Evolutionary conservation across 2,888 invertebrate species (phyloP), one percentile per base, ranked within the genome.

Genomic region (Chymomyza procnemis): DNA sequence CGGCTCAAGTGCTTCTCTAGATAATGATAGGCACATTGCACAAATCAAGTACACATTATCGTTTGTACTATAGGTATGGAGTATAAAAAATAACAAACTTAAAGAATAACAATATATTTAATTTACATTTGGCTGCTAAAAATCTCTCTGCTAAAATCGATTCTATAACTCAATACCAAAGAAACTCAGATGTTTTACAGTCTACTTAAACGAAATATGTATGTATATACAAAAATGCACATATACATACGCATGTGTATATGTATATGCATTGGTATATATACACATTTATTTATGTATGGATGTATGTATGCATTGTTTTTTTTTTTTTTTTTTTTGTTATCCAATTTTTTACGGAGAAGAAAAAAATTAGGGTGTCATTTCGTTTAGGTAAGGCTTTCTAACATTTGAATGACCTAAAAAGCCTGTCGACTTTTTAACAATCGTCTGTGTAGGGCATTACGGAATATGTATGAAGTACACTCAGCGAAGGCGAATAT

Each of bases 101-200:
- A n/a, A n/a, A n/a, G n/a, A n/a, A n/a, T n/a, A n/a, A n/a, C n/a
- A n/a, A n/a, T n/a, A n/a, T n/a, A n/a, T n/a, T n/a, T n/a, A n/a
- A n/a, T n/a, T n/a, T n/a, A n/a, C n/a, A n/a, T n/a, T 41, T 41
- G 34, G 9, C 34, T 12, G 9, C 12, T 41, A 41, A 41, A n/a
- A n/a, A n/a, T n/a, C n/a, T 41, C 9, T 41, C 12, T 41, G 9
- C 12, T 5, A 73, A 81, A 84, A 84, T 84, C 83, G 80, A 84
- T 84, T 81, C 82, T 80, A 84, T 86, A 85, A 81, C 81, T 81
- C 84, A 84, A 80, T 83, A 81, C n/a, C 73, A 73, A 78, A 81
- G 82, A 79, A 84, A 78, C 84, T 84, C 74, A 77, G 80, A 84
- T 84, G 86, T 79, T 81, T 81, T 85, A 83, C 79, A 80, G 75